Base-by-base conservation (phyloP, 2,888 invertebrate species). In the Patella ulyssiponensis region DNA sequence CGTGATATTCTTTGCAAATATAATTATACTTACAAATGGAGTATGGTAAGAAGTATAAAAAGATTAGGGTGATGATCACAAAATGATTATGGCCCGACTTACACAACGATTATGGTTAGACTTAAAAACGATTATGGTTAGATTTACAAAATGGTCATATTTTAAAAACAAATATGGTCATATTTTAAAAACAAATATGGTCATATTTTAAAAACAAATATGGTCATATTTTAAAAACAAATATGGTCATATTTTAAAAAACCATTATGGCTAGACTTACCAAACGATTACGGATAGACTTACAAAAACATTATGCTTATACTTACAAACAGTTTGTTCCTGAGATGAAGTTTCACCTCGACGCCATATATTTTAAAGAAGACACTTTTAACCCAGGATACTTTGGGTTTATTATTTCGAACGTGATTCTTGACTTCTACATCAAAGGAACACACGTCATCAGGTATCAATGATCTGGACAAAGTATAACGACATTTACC, bases 401-500 rank as follows among this genome's bases (percentile, higher is more conserved):
- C 84, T n/a, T 64, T 73, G 12, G 73, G 79, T 58, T 86, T 85
- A 20, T 77, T 71, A 33, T 79, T 74, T 15, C 85, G 78, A n/a
- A 78, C 79, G 53, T 86, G 85, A 44, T 85, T 86, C 71, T 83
- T 81, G 17, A 83, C 83, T 20, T 81, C 79, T 7, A 86, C 81
- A 12, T 79, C 76, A 77, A 84, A 86, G 1, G 78, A 69, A 74
- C 86, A 83, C 33, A 81, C 77, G 12, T 71, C 27, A 17, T 52
- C 23, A 15, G 33, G 76, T 64, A 83, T 84, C 5, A 85, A 82
- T 20, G 76, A 76, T 71, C 84, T 74, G 3, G 88, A 85, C 81
- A 88, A 83, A 9, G 87, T 84, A 82, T 90, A 91, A 71, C 86
- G 88, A 75, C 91, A 91, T 1, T 86, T 86, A 56, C 89, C 88